Percentiles rank a stretch among this genome's conserved stretches.
Evolutionary conservation across 1,140 invertebrate genomes (phyloP).

Genomic region (Protaetia brevitarsis): DNA sequence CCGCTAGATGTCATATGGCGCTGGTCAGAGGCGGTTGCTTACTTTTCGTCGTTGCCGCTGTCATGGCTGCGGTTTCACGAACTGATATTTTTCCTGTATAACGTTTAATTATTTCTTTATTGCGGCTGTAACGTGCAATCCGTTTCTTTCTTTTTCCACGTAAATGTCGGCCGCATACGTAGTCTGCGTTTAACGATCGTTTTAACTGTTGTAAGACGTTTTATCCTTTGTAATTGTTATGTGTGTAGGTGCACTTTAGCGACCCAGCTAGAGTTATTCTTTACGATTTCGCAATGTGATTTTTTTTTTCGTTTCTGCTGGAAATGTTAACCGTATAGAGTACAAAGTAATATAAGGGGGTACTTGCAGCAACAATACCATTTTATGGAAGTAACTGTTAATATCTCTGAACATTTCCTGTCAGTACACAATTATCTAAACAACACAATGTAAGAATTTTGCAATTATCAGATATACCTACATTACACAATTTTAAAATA

Average conservation of each 20-base stretch:
- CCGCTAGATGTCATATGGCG: conserved; percentile 13
- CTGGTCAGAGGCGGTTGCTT: background rate
- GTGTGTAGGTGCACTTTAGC: background rate
- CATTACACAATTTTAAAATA: no score
- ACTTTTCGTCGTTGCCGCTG: background rate
- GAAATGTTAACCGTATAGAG: no score
- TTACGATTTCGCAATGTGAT: background rate
- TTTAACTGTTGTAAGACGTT: background rate
- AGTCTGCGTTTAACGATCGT: background rate
- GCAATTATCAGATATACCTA: no score
- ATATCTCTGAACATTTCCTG: no score
- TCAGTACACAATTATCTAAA: no score
- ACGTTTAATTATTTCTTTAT: conserved; percentile 3
- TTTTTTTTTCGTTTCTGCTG: background rate
- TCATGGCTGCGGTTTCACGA: conserved; percentile 3
- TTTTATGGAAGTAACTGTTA: no score
- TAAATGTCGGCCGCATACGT: no score
- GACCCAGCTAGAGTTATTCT: background rate
- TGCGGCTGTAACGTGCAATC: background rate
- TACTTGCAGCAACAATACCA: no score
- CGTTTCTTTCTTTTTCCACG: background rate
- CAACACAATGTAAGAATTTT: no score
- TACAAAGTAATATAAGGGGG: no score
- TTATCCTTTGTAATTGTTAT: background rate
- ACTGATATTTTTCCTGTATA: background rate